Evolutionary conservation across 1,140 invertebrate genomes (phyloP), one percentile per base, ranked within the genome.

Genomic region (Sarcophaga peregrina): DNA sequence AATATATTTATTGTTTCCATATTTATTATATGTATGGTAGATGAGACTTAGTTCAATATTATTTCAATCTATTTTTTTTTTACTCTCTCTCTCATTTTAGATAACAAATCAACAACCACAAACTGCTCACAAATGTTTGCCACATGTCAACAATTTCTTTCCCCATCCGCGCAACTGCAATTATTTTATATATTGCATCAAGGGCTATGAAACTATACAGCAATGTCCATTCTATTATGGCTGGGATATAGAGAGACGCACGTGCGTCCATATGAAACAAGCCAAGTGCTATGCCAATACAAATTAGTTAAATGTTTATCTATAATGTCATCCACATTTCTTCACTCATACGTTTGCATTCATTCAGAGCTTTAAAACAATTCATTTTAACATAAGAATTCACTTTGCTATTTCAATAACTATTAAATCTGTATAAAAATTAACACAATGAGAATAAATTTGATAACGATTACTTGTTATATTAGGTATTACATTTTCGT

Each of bases 141-240:
- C 86, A 5, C 83, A 88, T 80, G 85, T 88, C 84, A 88, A 85
- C 13, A 86, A 88, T 78, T 90, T 89, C 84, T 90, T 89, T 83
- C 87, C 89, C 5, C 89, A 90, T 85, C 85, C 86, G 72, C 84
- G 85, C 8, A 90, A 90, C 6, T 90, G 89, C 83, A 90, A 88
- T 48, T 90, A 89, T 48, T 90, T 89, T 83, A 88, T 89, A 62
- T 89, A 90, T 50, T 90, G 89, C 85, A 87, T 90, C 72, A 90
- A 87, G 76, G 89, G 89, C 0, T 89, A 85, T 58, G 83, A 88
- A 15, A 90, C 89, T 1, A 62, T 90, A 15, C 89, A 90, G 58
- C 89, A 90, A 80, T 90, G 89, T 58, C 89, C 89, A 74, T 90
- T 90, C 82, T 86, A 87, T 50, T 90, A 90, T 48, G 87, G 87